Evolutionary conservation across 1,140 invertebrate species (phyloP), one percentile per base, ranked within the genome.

Genomic region (Chironomus tepperi): DNA sequence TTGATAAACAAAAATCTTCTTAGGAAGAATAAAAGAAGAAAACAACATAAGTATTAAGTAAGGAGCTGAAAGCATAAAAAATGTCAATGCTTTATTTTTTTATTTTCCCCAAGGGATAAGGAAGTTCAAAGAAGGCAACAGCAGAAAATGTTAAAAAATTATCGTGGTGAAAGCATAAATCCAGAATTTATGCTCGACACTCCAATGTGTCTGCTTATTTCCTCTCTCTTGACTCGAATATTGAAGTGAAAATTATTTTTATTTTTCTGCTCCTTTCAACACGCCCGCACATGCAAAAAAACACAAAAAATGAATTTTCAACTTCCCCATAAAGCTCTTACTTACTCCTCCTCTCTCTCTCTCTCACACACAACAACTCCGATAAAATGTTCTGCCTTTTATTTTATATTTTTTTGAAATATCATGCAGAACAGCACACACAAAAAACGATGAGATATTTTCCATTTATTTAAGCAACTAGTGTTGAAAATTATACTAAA

Each of bases 401-500:
- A 47, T 15, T 57, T 57, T 57, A n/a, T 57, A n/a, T n/a, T 57
- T 57, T 12, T 57, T 57, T 57, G 47, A 57, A 57, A n/a, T n/a
- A 57, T 57, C 47, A 57, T 57, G 47, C 47, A 57, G n/a, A 34
- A 34, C 24, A 57, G 47, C 12, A 57, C n/a, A 57, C 1, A 47
- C 9, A 47, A 47, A 57, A 57, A 57, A 57, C 24, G 24, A 34
- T 10, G 47, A n/a, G n/a, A 70, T 70, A 70, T 70, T 70, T 70
- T 70, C 65, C 65, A 70, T 70, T 70, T 70, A 70, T 70, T 70
- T 70, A 70, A 70, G 65, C 65, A 70, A 70, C 65, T 70, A 70
- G 65, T 70, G 64, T 47, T 47, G n/a, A 57, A 57, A 12, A 57
- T 57, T 57, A 12, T 12, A 57, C 10, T 57, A 7, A n/a, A 57